Evolutionary conservation across 2,888 invertebrate genomes (phyloP).

Genomic region (Lasioglossum vierecki): DNA sequence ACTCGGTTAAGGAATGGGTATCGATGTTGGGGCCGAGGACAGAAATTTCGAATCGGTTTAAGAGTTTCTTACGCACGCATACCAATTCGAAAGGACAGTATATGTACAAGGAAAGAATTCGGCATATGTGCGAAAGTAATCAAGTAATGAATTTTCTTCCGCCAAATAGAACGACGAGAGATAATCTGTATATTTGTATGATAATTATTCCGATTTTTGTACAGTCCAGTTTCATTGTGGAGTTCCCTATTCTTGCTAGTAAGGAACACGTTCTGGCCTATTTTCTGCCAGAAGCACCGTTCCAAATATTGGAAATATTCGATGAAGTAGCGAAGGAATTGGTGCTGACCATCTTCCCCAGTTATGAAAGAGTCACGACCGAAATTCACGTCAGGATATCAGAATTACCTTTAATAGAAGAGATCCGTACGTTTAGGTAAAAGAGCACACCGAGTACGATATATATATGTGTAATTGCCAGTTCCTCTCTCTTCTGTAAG

Average conservation of each 20-base stretch:
- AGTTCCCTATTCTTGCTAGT: slow-evolving; percentile 95
- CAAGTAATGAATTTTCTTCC: slow-evolving; percentile 83
- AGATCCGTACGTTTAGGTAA: slow-evolving; percentile 94
- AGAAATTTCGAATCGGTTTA: slow-evolving; percentile 97
- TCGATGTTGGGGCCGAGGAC: slow-evolving; percentile 97
- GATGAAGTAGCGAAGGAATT: slow-evolving; percentile 97
- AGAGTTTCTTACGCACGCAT: slow-evolving; percentile 96
- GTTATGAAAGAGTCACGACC: slow-evolving; percentile 96
- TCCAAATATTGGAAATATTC: slow-evolving; percentile 98
- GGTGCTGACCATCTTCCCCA: slow-evolving; percentile 96
- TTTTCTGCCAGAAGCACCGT: slow-evolving; percentile 98
- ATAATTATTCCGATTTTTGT: slow-evolving; percentile 33
- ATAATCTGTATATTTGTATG: not conserved
- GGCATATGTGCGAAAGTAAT: slow-evolving; percentile 97
- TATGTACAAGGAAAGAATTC: slow-evolving; percentile 95
- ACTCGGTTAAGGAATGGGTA: slow-evolving; percentile 98
- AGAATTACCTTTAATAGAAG: slow-evolving; percentile 97
- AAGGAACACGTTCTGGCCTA: slow-evolving; percentile 97
- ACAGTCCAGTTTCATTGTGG: slow-evolving; percentile 93
- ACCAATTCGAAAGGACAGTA: slow-evolving; percentile 94
- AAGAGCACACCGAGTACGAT: not conserved
- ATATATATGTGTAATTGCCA: too few species aligned
- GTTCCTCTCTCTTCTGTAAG: too few species aligned
- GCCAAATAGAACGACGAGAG: not conserved
- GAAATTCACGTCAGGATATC: slow-evolving; percentile 98